These are phyloP conservation scores for Papilio machaon DNA, from an alignment of 1,140 invertebrate species.

Conservation along the genomic window DNA sequence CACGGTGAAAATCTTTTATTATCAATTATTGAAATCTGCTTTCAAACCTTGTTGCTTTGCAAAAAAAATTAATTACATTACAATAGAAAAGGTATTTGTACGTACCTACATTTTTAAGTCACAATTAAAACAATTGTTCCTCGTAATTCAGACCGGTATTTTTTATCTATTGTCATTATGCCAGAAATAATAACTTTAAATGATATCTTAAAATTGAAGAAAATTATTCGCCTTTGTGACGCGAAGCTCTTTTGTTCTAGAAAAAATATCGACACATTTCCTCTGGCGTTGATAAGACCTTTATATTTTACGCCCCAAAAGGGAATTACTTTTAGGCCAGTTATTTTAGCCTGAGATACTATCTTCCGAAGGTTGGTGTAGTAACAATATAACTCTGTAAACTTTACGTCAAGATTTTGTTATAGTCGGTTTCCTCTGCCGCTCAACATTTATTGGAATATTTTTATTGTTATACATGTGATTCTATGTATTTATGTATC, in stretches of 20 bases:
- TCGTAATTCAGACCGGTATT: background rate
- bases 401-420: background rate
- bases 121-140: slow-evolving; percentile 6
- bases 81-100: background rate
- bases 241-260: background rate
- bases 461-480: too few species aligned
- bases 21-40: too few species aligned
- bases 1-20: too few species aligned
- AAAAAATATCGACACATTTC: slow-evolving; percentile 26
- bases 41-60: background rate
- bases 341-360: background rate
- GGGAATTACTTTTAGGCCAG: slow-evolving; percentile 4
- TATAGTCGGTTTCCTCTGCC: background rate
- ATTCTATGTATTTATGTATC: background rate
- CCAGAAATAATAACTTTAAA: slow-evolving; percentile 15
- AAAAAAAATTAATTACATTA: background rate
- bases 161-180: slow-evolving; percentile 3
- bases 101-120: background rate
- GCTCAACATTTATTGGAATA: too few species aligned
- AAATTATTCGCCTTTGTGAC: slow-evolving; percentile 20
- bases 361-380: background rate
- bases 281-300: slow-evolving; percentile 17
- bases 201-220: slow-evolving; percentile 4
- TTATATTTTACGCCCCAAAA: slow-evolving; percentile 16
- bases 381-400: background rate